phyloP scores from a whole-genome alignment of 2,113 vertebrate species.

The Brachyhypopomus occidentalis region DNA sequence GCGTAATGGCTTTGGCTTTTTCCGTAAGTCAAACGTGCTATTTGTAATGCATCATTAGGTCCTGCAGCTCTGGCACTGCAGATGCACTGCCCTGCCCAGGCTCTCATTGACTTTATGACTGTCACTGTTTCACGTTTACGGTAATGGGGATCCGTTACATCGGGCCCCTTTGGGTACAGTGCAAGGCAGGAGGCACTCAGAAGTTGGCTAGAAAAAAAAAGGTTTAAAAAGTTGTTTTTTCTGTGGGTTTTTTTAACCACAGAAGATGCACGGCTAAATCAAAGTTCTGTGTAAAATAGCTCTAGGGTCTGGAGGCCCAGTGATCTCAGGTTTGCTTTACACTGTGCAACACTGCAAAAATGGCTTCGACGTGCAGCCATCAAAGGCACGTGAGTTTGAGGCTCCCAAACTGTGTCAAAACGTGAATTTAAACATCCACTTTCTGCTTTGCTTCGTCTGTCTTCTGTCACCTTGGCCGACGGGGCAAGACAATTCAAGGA shows the following conservation, averaged over 20 bases:
- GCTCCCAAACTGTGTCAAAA: not conserved
- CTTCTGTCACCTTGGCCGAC: not conserved
- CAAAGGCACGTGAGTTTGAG: constrained; percentile 1
- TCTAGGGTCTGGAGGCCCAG: not conserved
- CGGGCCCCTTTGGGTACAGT: not conserved
- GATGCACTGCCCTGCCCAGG: constrained; percentile 59
- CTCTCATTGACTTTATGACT: constrained; percentile 54
- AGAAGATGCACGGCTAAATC: constrained; percentile 7
- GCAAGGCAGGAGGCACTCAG: not conserved
- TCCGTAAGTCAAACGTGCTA: constrained; percentile 61
- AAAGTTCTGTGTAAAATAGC: not conserved
- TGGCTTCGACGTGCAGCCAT: not conserved
- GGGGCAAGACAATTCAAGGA: constrained; percentile 3
- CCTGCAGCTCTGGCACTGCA: constrained; percentile 51
- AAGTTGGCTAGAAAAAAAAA: not conserved
- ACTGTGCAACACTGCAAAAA: not conserved
- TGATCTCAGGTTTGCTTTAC: not conserved
- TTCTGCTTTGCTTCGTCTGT: not conserved
- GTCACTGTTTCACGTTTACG: constrained; percentile 63
- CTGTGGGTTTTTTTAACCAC: not conserved
- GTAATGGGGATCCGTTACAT: constrained; percentile 49
- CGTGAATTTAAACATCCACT: not conserved
- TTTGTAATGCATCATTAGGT: constrained; percentile 59
- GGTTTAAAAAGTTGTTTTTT: not conserved
- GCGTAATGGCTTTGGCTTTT: constrained; percentile 54